Conservation (phyloP, 2,797 vertebrate species). For the Xyrichtys novacula region DNA sequence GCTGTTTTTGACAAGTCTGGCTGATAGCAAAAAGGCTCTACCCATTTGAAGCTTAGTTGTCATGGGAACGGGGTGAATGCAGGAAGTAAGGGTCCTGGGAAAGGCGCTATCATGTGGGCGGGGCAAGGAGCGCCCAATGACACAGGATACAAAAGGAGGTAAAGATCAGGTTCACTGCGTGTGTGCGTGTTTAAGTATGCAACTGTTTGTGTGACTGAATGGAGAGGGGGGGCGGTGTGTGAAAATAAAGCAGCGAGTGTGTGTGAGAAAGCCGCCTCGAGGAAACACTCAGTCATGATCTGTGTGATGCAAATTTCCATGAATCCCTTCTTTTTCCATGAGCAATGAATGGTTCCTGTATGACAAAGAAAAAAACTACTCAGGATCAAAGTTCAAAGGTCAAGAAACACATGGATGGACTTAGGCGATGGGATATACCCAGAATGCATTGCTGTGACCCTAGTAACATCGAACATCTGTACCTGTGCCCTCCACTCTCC, state of each 20-base stretch:
- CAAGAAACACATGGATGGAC: conserved; percentile 72
- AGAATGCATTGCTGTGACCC: conserved; percentile 78
- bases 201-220: conserved; percentile 66
- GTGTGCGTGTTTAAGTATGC: conserved; percentile 56
- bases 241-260: conserved; percentile 39
- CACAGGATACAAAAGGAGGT: conserved; percentile 79
- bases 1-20: conserved; percentile 74
- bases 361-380: conserved; percentile 40
- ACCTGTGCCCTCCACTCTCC: conserved; percentile 77
- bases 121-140: conserved; percentile 79
- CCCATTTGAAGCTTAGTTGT: conserved; percentile 77
- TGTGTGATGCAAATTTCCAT: conserved; percentile 53
- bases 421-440: conserved; percentile 67
- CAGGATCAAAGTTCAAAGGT: conserved; percentile 61
- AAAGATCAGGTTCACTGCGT: conserved; percentile 81
- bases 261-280: conserved; percentile 15
- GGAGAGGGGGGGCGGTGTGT: conserved; percentile 22
- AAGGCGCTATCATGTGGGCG: conserved; percentile 81
- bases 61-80: conserved; percentile 83
- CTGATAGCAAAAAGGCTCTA: conserved; percentile 74
- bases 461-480: conserved; percentile 82
- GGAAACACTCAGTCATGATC: conserved; percentile 44
- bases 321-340: conserved; percentile 32
- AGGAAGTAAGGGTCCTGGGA: conserved; percentile 86
- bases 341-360: conserved; percentile 30